Base-by-base conservation (phyloP, 2,797 vertebrate genomes). In the Ctenopoma kingsleyae region DNA sequence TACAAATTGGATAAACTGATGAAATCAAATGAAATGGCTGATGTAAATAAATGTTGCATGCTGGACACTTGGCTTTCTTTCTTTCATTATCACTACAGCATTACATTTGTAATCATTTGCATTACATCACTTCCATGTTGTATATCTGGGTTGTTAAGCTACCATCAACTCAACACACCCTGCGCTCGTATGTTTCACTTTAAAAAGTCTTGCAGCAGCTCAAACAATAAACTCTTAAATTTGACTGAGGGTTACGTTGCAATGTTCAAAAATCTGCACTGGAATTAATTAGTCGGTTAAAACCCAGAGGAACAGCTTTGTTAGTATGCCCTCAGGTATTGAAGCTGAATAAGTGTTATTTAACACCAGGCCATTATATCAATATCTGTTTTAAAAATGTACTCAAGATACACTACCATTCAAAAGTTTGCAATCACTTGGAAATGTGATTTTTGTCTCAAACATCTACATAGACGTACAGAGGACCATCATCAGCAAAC, bases 271-370 rank as follows among this genome's bases (percentile, higher is more conserved):
- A 61, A 25, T 6, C 17, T 12, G 23, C 1, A 20, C 9, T n/a
- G 12, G 44, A 67, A 55, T 55, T 17, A 65, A 23, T 52, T 36
- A 32, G n/a, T 12, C 10, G 19, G 10, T 43, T 25, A 25, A 56
- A 54, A 40, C 1, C 13, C 9, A 12, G 15, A 22, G 16, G 10
- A 50, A 8, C n/a, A 53, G 40, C 40, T 40, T 53, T 25, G 8
- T 8, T 7, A 47, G 35, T 15, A n/a, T 47, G 19, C 19, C 44
- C 44, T 20, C 7, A 17, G n/a, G 1, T 53, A 13, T 50, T 6
- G 25, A 16, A 13, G 25, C 48, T 12, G 2, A 43, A 16, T 3
- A 15, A 16, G 2, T 32, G 2, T 35, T 51, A 48, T 23, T 48
- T 22, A 6, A 48, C 15, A 2, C 15, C 13, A 48, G 19, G 5